Base-by-base conservation (phyloP, 2,797 vertebrate genomes). In the Gouania willdenowi region DNA sequence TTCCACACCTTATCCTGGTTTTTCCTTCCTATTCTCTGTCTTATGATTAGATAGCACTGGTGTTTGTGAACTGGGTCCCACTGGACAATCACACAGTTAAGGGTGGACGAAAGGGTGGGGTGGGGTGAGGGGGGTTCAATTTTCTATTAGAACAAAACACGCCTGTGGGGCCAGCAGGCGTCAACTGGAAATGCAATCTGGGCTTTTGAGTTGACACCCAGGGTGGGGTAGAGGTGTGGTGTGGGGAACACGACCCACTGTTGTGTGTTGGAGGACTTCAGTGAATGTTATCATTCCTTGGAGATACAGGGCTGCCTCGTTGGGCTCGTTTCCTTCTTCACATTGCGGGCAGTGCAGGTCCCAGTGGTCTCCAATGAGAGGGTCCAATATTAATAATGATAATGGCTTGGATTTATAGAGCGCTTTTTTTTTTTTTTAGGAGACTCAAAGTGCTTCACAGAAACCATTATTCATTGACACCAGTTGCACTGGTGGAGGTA, bases 141-240 rank as follows among this genome's bases (percentile, higher is more conserved):
- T 82, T 83, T 82, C 75, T 81, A 76, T 82, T 75, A 79, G 70
- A 81, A 78, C 73, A 81, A 82, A 81, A 83, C 61, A 79, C 53
- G 75, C 77, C 72, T 81, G 75, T 81, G 72, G 75, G 78, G 71
- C 77, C 63, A 53, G 62, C 68, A 60, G 68, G 62, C 71, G 35
- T 77, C 78, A 77, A 82, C 73, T 78, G 75, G 66, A 84, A 85
- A 85, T 76, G 68, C 71, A 83, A 77, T 83, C 75, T 81, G 72
- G 69, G 71, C 71, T 58, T 77, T 69, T 68, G 68, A 79, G 73
- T 57, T 75, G 66, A 81, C 71, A 76, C 72, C 50, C 72, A 54
- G 56, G 61, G 71, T 62, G 75, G 60, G 69, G 48, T 50, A 51
- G 48, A 61, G 53, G 54, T 70, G 53, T 59, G 41, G 43, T 41